These are phyloP conservation scores for Lypha dubia DNA, from an alignment of 2,888 invertebrate genomes.

Conservation along the genomic window DNA sequence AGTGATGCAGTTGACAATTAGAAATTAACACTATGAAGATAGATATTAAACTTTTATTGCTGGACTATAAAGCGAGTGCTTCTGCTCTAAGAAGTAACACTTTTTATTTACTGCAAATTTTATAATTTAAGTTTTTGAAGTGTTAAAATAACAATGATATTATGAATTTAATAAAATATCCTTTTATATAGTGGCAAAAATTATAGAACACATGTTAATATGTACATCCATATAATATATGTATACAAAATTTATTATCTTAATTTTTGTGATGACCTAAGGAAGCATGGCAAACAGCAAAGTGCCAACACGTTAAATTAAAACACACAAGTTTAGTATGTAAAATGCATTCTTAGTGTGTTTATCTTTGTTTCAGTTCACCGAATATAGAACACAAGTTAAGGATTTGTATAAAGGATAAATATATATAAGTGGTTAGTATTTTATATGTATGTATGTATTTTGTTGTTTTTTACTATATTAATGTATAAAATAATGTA, in stretches of 20 bases:
- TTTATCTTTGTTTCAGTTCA: constrained; percentile 41
- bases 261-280: too few species aligned
- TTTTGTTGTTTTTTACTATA: constrained; percentile 29
- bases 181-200: background rate
- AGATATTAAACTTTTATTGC: too few species aligned
- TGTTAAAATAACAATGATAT: background rate
- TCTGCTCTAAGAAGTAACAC: background rate
- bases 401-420: constrained; percentile 46
- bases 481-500: constrained; percentile 36
- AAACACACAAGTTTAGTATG: constrained; percentile 52
- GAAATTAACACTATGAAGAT: background rate
- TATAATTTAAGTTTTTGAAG: background rate
- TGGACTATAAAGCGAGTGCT: background rate
- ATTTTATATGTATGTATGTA: constrained; percentile 48
- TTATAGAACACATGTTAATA: too few species aligned
- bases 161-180: background rate
- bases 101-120: background rate
- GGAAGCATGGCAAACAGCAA: too few species aligned
- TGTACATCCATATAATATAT: too few species aligned
- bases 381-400: constrained; percentile 22
- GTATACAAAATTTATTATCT: too few species aligned
- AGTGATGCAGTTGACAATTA: constrained; percentile 10
- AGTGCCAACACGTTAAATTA: background rate
- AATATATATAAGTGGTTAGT: constrained; percentile 59
- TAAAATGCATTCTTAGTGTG: constrained; percentile 67